Evolutionary conservation across 92 coral and sea anemone species (phyloP).

Genomic region (Epizoanthus scotinus): DNA sequence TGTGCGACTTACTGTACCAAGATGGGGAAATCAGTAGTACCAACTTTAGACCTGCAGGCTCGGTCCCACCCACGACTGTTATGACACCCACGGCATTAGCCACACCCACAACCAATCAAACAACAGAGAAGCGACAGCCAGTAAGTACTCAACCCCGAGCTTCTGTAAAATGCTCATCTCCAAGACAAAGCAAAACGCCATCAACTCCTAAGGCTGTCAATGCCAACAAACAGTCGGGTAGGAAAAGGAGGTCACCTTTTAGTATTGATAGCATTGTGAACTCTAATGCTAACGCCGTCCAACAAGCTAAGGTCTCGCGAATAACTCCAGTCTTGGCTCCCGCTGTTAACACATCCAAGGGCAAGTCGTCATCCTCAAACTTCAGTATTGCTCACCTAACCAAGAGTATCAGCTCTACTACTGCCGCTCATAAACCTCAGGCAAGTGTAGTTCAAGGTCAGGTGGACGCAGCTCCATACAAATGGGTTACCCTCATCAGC

Average conservation of each 20-base stretch:
- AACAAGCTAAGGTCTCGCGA: slow-evolving; percentile 19
- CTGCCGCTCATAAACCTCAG: neutral
- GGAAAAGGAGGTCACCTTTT: slow-evolving; percentile 74
- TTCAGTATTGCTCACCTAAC: slow-evolving; percentile 97
- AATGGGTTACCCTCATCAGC: neutral
- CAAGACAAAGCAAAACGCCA: slow-evolving; percentile 20
- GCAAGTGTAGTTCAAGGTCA: neutral
- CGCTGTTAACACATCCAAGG: slow-evolving; percentile 1
- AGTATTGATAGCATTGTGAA: slow-evolving; percentile 80
- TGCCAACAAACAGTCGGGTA: slow-evolving; percentile 33
- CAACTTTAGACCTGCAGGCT: slow-evolving; percentile 23
- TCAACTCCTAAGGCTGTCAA: slow-evolving; percentile 3
- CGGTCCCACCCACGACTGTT: slow-evolving; percentile 28
- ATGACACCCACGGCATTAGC: slow-evolving; percentile 38
- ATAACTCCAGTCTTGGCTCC: neutral
- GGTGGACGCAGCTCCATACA: neutral
- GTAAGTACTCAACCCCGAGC: slow-evolving; percentile 39
- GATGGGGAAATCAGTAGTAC: slow-evolving; percentile 73
- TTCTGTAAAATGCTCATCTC: slow-evolving; percentile 37
- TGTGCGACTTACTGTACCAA: slow-evolving; percentile 72
- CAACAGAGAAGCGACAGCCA: slow-evolving; percentile 40
- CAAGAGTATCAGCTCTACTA: slow-evolving; percentile 52
- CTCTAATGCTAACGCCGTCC: slow-evolving; percentile 42
- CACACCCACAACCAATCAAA: slow-evolving; percentile 25
- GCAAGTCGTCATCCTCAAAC: slow-evolving; percentile 63